A percentile compares a stretch with the other conserved stretches of the same genome.
Evolutionary conservation across 2,888 invertebrate genomes (phyloP).

Genomic region (Archips xylosteana): DNA sequence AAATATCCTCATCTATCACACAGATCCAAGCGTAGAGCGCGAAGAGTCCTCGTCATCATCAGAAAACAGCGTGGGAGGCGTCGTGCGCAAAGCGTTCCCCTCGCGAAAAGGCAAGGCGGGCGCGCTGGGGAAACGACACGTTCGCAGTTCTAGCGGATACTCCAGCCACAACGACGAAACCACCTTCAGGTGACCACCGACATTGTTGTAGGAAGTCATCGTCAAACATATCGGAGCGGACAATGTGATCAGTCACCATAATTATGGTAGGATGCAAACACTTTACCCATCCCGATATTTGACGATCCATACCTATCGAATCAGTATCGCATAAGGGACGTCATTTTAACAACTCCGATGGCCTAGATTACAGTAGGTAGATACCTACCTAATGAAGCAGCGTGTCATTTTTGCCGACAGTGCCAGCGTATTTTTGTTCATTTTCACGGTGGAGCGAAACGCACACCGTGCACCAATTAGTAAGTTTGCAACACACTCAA

Average conservation of each 20-base stretch:
- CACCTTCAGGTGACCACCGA: slow-evolving; percentile 88
- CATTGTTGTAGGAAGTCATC: background rate
- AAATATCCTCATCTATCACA: background rate
- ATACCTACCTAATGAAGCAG: no score
- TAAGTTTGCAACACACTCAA: no score
- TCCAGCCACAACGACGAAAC: slow-evolving; percentile 95
- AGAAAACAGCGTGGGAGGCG: slow-evolving; percentile 90
- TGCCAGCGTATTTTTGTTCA: no score
- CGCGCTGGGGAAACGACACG: slow-evolving; percentile 89
- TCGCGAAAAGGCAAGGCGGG: slow-evolving; percentile 88
- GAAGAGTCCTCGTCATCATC: slow-evolving; percentile 93
- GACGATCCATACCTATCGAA: no score
- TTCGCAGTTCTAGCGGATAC: slow-evolving; percentile 92
- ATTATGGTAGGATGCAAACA: no score
- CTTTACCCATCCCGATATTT: no score
- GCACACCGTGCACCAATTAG: no score
- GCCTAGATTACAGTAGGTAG: no score
- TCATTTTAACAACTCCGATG: no score
- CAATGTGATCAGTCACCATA: background rate
- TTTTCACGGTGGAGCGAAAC: no score
- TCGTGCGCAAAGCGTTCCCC: slow-evolving; percentile 88
- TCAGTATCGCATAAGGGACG: no score
- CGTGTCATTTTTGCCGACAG: no score
- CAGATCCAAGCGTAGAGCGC: slow-evolving; percentile 86
- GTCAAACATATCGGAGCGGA: background rate